A percentile compares a stretch with the other conserved stretches of the same genome.
Evolutionary conservation across 2,113 vertebrate species (phyloP).

Genomic region (Rhea americana): DNA sequence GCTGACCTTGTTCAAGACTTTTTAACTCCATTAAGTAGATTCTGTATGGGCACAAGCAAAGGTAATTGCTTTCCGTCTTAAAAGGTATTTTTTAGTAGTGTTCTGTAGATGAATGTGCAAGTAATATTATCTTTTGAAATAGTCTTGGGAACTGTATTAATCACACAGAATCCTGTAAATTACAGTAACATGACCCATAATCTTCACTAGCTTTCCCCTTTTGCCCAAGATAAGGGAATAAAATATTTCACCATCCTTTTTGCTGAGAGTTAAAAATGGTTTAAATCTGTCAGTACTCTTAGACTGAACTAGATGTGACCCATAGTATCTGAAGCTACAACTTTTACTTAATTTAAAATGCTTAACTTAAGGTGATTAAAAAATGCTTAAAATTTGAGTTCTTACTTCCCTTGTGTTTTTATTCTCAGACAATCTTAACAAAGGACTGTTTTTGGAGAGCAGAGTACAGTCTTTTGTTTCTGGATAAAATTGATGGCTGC

Average conservation of each 20-base stretch:
- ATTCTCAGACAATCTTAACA: conserved; percentile 59
- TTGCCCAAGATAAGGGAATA: not conserved
- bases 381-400: conserved; percentile 64
- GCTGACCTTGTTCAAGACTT: not conserved
- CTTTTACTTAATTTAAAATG: conserved; percentile 62
- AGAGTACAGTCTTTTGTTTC: conserved; percentile 70
- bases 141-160: conserved; percentile 29
- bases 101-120: not conserved
- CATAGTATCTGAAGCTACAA: conserved; percentile 30
- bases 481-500: conserved; percentile 63
- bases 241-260: conserved; percentile 32
- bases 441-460: conserved; percentile 62
- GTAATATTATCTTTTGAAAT: conserved; percentile 20
- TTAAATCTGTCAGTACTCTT: conserved; percentile 40
- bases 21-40: not conserved
- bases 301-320: conserved; percentile 60
- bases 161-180: conserved; percentile 32
- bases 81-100: not conserved
- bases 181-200: conserved; percentile 15
- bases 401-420: conserved; percentile 58
- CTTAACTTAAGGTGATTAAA: conserved; percentile 35
- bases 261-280: conserved; percentile 20
- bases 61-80: conserved; percentile 27
- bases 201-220: conserved; percentile 5
- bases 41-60: not conserved